Evolutionary conservation across 1,140 invertebrate genomes (phyloP), one percentile per base, ranked within the genome.

Genomic region (Zaprionus camerounensis): DNA sequence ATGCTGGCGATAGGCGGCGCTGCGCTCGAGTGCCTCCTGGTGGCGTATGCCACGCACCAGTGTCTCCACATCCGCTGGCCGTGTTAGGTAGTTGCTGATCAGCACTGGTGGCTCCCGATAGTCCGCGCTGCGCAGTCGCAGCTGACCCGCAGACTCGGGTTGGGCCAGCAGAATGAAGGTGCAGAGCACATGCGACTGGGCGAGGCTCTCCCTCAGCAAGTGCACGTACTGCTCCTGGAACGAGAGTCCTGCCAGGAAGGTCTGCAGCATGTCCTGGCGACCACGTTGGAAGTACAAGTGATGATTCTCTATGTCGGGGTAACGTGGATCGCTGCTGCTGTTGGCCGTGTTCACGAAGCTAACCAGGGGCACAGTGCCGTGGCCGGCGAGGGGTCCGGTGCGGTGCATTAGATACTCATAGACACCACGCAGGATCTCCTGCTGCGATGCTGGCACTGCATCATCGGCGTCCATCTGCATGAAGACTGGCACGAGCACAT

Each of bases 91-190:
- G 71, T 96, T 96, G 0, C 96, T 95, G 73, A 96, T 94, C 22
- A 98, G 93, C 34, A 94, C 93, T 0, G 97, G 97, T 44, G 95
- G 93, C 7, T 96, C 94, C 15, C 94, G 94, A 0, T 96, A 96
- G 93, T 98, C 94, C 2, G 92, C 94, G 1, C 94, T 95, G 58
- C 91, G 93, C 2, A 98, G 91, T 17, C 93, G 93, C n/a, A 98
- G 62, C 28, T 94, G 93, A 1, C 97, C 97, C 63, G 93, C 93
- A 2, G 96, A 96, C 91, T 95, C 94, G 1, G 97, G 97, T 91
- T 96, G 94, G 2, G 97, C 92, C 2, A 97, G 82, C 82, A 97
- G 95, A 0, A 96, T 95, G 68, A 96, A 93, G 6, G 96, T 93
- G n/a, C 78, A 71, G 2, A 92, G n/a, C 5, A 92, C 3, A 31